These are phyloP conservation scores for Heliconius hewitsoni DNA, from an alignment of 1,140 invertebrate genomes.

Conservation along the genomic window DNA sequence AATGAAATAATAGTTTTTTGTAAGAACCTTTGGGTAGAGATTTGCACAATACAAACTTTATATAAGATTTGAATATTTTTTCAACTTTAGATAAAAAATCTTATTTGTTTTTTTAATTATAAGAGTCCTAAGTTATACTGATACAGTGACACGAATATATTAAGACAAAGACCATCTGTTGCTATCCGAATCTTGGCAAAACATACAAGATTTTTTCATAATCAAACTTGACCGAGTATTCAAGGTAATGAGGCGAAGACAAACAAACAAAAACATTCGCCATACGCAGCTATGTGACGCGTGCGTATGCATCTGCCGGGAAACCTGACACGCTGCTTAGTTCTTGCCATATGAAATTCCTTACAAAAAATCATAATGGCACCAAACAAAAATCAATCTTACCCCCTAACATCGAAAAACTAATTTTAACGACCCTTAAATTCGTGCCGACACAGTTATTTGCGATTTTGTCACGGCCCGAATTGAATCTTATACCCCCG, in stretches of 20 bases:
- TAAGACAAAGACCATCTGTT: neutral
- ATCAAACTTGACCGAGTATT: conserved; percentile 29
- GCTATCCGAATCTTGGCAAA: neutral
- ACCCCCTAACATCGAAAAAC: conserved; percentile 19
- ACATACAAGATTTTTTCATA: neutral
- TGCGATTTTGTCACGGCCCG: neutral
- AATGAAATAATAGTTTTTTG: too few species aligned
- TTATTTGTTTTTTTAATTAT: too few species aligned
- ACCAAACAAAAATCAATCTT: conserved; percentile 46
- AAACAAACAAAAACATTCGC: conserved; percentile 48
- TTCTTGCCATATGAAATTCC: conserved; percentile 67
- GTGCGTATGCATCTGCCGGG: conserved; percentile 74
- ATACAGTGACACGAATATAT: neutral
- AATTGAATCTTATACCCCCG: conserved; percentile 20
- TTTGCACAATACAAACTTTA: too few species aligned
- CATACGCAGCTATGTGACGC: conserved; percentile 55
- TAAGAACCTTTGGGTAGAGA: too few species aligned
- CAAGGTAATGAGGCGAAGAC: conserved; percentile 33
- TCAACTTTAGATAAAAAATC: too few species aligned
- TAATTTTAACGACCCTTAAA: conserved; percentile 20
- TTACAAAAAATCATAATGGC: conserved; percentile 55
- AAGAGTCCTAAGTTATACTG: neutral
- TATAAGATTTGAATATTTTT: too few species aligned
- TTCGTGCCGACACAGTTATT: neutral
- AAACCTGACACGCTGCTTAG: conserved; percentile 70